phyloP scores from a whole-genome alignment of 2,797 vertebrate genomes.

The Adrianichthys oophorus region DNA sequence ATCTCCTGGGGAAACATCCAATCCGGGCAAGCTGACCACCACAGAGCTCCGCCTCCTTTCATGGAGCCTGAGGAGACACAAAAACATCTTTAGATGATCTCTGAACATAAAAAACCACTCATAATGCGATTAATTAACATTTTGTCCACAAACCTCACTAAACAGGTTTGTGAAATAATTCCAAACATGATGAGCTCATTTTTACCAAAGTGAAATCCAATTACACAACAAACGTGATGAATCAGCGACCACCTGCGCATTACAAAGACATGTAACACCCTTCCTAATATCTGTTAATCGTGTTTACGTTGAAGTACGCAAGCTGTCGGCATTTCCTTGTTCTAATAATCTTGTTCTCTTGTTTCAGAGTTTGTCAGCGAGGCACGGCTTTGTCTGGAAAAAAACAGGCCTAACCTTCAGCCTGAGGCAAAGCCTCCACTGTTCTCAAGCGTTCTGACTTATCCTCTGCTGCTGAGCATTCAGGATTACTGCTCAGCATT shows the following conservation, averaged over 20 bases:
- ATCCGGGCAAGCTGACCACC: constrained; percentile 84
- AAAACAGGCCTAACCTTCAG: constrained; percentile 54
- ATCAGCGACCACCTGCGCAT: background rate
- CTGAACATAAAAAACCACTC: too few relatives aligned
- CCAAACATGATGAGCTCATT: too few relatives aligned
- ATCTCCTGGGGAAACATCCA: constrained; percentile 88
- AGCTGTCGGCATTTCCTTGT: constrained; percentile 30
- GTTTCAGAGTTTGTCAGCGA: constrained; percentile 40
- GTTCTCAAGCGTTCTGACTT: constrained; percentile 45
- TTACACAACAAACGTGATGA: constrained; percentile 22
- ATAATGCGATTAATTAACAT: too few relatives aligned
- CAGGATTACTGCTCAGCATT: constrained; percentile 18
- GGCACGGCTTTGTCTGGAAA: constrained; percentile 42
- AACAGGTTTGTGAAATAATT: too few relatives aligned
- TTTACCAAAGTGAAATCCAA: constrained; percentile 39
- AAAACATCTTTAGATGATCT: background rate
- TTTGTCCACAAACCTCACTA: too few relatives aligned
- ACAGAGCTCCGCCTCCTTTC: constrained; percentile 85
- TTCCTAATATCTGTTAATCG: constrained; percentile 16
- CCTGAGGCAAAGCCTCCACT: constrained; percentile 48
- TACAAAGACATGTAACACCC: too few relatives aligned
- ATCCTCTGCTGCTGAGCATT: constrained; percentile 27
- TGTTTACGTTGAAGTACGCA: constrained; percentile 31
- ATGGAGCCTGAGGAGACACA: constrained; percentile 63
- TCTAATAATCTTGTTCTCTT: constrained; percentile 55